Base-by-base conservation (phyloP, 2,797 vertebrate genomes). In the Neosilurus mollespiculum region DNA sequence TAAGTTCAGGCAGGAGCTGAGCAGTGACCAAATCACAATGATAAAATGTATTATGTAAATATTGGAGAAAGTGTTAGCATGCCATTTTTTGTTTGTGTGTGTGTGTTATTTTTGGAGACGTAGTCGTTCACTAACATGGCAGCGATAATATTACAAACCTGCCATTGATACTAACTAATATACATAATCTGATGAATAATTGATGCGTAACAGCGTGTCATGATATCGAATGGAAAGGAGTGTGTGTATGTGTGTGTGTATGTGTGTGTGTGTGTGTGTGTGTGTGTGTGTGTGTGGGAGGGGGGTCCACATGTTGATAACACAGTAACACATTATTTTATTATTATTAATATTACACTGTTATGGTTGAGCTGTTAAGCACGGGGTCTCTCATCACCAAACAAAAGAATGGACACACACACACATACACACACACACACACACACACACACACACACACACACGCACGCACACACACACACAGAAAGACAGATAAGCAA, bases 11-110 rank as follows among this genome's bases (percentile, higher is more conserved):
- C 22, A 75, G 15, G 14, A 37, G 77, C 24, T 62, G n/a, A n/a
- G 11, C 43, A 87, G 88, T 85, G 75, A 26, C 66, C 34, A 71
- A 37, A 70, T 66, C 15, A 24, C n/a, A 9, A 75, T 82, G 83
- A 70, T 30, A 30, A 76, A 84, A 70, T 6, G 51, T 53, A 37
- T 5, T 66, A 64, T 80, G 89, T 87, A 90, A 87, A 90, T 90
- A 83, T 53, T 90, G 89, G 84, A 88, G 62, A 51, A 79, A 88
- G 67, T 51, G 26, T 81, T 83, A 78, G 62, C 62, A 61, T 54
- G 56, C 53, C 73, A 59, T 16, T 51, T 65, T 64, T 64, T 30
- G 30, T 30, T 16, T 15, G 26, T 65, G 8, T 15, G 26, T 65
- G 8, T 24, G 15, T 53, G 8, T 69, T 58, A 59, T 49, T 18